These are phyloP conservation scores for Umimayanthus kanabou DNA, from an alignment of 92 coral and sea anemone species.

Conservation along the genomic window DNA sequence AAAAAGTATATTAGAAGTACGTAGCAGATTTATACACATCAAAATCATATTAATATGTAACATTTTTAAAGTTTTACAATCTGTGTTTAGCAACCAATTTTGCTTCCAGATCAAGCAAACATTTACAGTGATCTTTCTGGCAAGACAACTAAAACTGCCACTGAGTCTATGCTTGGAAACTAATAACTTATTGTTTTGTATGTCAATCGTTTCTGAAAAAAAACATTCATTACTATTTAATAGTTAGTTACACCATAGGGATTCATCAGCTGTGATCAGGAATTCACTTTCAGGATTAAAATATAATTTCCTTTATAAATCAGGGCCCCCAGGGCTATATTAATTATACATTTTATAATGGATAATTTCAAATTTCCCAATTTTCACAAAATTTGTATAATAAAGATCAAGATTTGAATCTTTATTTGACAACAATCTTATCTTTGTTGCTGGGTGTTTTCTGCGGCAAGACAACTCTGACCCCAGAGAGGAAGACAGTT, in stretches of 20 bases:
- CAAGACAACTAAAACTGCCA: not conserved
- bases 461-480: not conserved
- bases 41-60: too few species aligned
- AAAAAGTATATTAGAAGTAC: too few species aligned
- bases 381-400: not conserved
- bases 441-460: not conserved
- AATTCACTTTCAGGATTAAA: not conserved
- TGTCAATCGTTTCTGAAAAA: not conserved
- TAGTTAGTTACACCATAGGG: not conserved
- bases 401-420: too few species aligned
- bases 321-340: not conserved
- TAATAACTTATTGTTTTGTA: not conserved
- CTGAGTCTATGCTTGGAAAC: not conserved
- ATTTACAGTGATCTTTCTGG: too few species aligned
- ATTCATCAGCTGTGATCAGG: not conserved
- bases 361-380: not conserved
- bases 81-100: too few species aligned
- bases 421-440: not conserved
- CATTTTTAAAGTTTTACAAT: too few species aligned
- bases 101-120: too few species aligned
- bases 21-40: too few species aligned
- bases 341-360: not conserved
- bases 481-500: not conserved
- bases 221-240: not conserved
- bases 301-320: not conserved